Evolutionary conservation across 2,113 vertebrate species (phyloP).

Genomic region (Bos indicus): DNA sequence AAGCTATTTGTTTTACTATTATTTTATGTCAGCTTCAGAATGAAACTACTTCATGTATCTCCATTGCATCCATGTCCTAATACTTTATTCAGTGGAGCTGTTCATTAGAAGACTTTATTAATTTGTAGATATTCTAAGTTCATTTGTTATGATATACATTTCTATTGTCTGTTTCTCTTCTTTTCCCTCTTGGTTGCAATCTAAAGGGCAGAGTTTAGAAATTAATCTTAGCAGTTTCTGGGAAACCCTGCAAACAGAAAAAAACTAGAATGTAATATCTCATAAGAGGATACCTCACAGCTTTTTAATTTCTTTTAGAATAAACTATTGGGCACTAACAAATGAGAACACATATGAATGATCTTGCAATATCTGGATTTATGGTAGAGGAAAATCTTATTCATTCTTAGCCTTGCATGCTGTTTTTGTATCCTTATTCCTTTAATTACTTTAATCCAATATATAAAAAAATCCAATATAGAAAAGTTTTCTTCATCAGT

Average conservation of each 20-base stretch:
- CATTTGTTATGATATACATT: not conserved
- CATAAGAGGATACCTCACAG: not conserved
- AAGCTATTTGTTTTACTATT: constrained; percentile 2
- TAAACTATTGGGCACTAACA: not conserved
- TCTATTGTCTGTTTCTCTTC: not conserved
- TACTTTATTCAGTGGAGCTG: not conserved
- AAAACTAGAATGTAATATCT: constrained; percentile 33
- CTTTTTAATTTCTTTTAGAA: constrained; percentile 37
- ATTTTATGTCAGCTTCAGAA: constrained; percentile 10
- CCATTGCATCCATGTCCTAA: not conserved
- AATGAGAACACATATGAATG: not conserved
- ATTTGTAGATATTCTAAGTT: not conserved
- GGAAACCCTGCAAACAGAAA: not conserved
- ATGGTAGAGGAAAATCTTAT: not conserved
- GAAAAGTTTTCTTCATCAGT: not conserved
- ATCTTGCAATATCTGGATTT: not conserved
- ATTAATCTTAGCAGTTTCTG: constrained; percentile 42
- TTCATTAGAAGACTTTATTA: constrained; percentile 37
- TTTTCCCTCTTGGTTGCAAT: constrained; percentile 1
- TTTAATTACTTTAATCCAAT: constrained; percentile 13
- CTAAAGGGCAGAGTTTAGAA: constrained; percentile 11
- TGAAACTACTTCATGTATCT: not conserved
- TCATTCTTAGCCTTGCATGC: not conserved
- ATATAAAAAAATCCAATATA: not conserved
- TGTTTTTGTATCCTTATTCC: not conserved